phyloP scores from a whole-genome alignment of 92 coral and sea anemone species.

The Bergia puertoricense region DNA sequence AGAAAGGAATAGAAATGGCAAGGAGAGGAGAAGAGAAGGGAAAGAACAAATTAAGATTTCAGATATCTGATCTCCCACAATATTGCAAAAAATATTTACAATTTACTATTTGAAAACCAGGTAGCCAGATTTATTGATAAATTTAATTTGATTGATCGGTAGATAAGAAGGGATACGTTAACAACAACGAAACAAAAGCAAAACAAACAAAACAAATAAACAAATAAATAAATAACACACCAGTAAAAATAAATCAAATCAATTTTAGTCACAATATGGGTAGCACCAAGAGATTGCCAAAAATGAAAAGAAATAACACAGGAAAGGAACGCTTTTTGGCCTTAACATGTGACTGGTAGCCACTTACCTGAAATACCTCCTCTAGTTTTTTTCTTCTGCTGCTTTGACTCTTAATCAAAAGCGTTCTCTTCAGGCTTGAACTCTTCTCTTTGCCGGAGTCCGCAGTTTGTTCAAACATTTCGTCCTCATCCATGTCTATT shows the following conservation, averaged over 20 bases:
- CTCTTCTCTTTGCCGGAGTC: slow-evolving; percentile 50
- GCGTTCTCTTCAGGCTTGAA: slow-evolving; percentile 72
- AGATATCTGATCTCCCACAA: neutral
- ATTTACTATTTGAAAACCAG: too few relatives aligned
- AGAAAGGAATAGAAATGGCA: neutral
- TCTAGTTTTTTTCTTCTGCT: slow-evolving; percentile 84
- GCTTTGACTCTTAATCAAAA: slow-evolving; percentile 65
- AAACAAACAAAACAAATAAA: too few relatives aligned
- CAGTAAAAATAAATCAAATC: too few relatives aligned
- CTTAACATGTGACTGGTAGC: neutral
- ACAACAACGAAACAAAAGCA: too few relatives aligned
- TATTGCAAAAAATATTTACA: too few relatives aligned
- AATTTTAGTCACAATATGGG: too few relatives aligned
- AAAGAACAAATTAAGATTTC: neutral
- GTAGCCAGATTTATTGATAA: too few relatives aligned
- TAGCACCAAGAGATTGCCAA: too few relatives aligned
- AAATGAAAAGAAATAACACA: neutral
- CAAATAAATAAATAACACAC: too few relatives aligned
- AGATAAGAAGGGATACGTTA: too few relatives aligned
- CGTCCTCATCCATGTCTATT: slow-evolving; percentile 77
- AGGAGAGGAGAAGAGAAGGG: too few relatives aligned
- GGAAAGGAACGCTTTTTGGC: neutral
- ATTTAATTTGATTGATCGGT: too few relatives aligned
- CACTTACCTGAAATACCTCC: slow-evolving; percentile 72
- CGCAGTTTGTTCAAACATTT: slow-evolving; percentile 52